Percentiles rank a stretch among this genome's conserved stretches.
phyloP scores from a whole-genome alignment of 2,888 invertebrate species.

The Arge pagana region DNA sequence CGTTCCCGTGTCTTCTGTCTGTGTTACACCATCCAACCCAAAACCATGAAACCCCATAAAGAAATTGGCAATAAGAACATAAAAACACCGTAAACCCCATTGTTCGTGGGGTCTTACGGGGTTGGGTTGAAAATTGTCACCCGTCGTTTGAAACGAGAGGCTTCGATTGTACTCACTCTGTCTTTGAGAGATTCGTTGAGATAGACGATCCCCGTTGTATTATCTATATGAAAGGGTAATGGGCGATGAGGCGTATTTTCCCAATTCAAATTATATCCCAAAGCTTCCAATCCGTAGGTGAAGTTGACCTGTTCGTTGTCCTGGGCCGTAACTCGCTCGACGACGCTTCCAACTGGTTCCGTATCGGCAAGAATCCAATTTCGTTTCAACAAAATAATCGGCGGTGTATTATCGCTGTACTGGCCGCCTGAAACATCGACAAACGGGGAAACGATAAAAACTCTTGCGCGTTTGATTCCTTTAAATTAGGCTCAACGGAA shows the following conservation, averaged over 20 bases:
- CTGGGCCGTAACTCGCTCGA: conserved; percentile 72
- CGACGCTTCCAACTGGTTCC: conserved; percentile 73
- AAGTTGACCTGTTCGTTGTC: conserved; percentile 69
- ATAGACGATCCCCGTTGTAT: conserved; percentile 74
- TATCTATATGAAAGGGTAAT: conserved; percentile 78
- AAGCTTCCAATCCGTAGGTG: conserved; percentile 72
- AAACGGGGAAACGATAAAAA: conserved; percentile 14
- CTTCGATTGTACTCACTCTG: conserved; percentile 77
- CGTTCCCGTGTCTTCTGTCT: too few relatives aligned
- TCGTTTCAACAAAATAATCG: conserved; percentile 71
- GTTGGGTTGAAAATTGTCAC: too few relatives aligned
- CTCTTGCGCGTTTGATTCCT: background rate
- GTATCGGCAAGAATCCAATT: conserved; percentile 77
- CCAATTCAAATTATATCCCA: conserved; percentile 50
- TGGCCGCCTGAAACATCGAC: conserved; percentile 59
- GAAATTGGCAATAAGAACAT: too few relatives aligned
- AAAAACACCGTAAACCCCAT: too few relatives aligned
- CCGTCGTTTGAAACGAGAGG: too few relatives aligned
- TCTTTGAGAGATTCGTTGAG: conserved; percentile 78
- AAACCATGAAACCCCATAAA: too few relatives aligned
- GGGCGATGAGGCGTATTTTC: conserved; percentile 52
- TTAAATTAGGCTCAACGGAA: conserved; percentile 4
- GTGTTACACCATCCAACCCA: too few relatives aligned
- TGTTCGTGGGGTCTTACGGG: too few relatives aligned
- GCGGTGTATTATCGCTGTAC: conserved; percentile 67